A percentile compares a stretch with the other conserved stretches of the same genome.
Evolutionary conservation across 2,888 invertebrate species (phyloP).

Genomic region (Parnassius smintheus): DNA sequence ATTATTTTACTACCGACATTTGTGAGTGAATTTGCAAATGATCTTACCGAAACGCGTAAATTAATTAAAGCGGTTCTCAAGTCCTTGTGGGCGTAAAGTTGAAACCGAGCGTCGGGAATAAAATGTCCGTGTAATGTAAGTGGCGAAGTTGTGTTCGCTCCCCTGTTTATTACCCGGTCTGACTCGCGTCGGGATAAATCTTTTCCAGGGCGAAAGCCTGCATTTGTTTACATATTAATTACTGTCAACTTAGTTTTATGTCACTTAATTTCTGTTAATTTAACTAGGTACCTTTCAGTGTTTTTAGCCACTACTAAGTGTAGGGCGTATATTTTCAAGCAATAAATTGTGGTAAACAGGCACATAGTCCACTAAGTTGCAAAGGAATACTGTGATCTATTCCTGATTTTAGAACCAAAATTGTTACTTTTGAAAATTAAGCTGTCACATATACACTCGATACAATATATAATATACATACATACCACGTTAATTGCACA

Average conservation of each 20-base stretch:
- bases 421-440: no score
- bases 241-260: conserved; percentile 16
- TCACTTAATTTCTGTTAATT: not conserved
- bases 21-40: conserved; percentile 35
- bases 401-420: no score
- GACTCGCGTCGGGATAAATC: conserved; percentile 65
- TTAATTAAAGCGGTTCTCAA: conserved; percentile 64
- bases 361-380: no score
- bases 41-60: conserved; percentile 62
- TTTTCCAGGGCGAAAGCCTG: conserved; percentile 44
- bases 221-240: conserved; percentile 55
- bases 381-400: no score
- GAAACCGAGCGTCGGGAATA: conserved; percentile 70
- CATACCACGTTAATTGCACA: no score
- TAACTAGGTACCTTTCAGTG: no score
- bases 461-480: no score
- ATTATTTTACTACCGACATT: conserved; percentile 38
- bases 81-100: conserved; percentile 66
- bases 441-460: no score
- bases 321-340: no score
- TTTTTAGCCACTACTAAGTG: no score
- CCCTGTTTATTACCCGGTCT: conserved; percentile 64
- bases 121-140: conserved; percentile 75
- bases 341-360: no score
- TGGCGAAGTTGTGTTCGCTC: conserved; percentile 71